Conservation (phyloP, 2,888 invertebrate genomes). For the Aphodius sticticus region DNA sequence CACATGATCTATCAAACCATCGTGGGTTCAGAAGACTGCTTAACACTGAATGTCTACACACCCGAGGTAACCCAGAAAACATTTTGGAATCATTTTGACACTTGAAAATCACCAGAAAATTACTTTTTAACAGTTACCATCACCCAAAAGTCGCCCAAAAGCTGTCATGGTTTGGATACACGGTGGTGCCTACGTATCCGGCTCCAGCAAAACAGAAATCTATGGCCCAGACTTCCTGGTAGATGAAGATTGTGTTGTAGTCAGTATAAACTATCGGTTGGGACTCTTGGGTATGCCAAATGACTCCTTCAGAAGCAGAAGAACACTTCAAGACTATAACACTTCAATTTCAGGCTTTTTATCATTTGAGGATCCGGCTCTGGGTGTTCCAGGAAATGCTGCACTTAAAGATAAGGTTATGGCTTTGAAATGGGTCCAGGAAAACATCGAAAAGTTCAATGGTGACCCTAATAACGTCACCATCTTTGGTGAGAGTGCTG, state of each 20-base stretch:
- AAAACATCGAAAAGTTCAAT: constrained; percentile 62
- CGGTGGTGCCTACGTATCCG: constrained; percentile 57
- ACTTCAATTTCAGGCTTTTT: constrained; percentile 59
- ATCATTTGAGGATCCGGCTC: constrained; percentile 58
- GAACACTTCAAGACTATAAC: not conserved
- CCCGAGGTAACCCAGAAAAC: constrained; percentile 48
- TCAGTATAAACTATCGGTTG: constrained; percentile 56
- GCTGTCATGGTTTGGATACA: constrained; percentile 61
- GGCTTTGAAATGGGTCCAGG: constrained; percentile 63
- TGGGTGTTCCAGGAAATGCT: constrained; percentile 64
- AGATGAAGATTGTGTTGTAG: constrained; percentile 55
- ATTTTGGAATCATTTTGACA: not conserved
- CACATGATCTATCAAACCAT: constrained; percentile 54
- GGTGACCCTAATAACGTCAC: constrained; percentile 64
- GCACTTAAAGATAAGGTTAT: constrained; percentile 64
- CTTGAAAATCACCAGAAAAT: not conserved
- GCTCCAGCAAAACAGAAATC: constrained; percentile 52
- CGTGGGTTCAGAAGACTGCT: constrained; percentile 64
- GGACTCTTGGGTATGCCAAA: constrained; percentile 53
- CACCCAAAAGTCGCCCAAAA: constrained; percentile 37
- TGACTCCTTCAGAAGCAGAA: not conserved
- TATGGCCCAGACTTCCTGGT: constrained; percentile 56
- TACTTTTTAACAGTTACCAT: constrained; percentile 12
- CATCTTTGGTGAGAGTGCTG: constrained; percentile 65
- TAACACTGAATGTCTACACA: constrained; percentile 50